Percentiles rank a stretch among this genome's conserved stretches.
These are phyloP conservation scores for Calameuta idolon DNA, from an alignment of 2,888 invertebrate species.

Conservation along the genomic window DNA sequence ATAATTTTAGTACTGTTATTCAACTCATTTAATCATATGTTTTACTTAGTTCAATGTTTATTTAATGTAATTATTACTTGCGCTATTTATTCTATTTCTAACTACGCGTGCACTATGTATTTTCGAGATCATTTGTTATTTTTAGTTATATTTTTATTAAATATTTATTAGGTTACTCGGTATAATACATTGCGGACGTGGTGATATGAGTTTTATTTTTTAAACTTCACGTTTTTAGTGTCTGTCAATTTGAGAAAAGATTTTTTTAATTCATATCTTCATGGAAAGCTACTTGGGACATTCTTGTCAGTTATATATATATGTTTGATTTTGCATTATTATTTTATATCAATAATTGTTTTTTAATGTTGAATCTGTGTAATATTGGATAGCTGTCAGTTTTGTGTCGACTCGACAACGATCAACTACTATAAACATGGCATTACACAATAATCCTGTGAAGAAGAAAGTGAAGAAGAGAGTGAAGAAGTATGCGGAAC, in stretches of 20 bases:
- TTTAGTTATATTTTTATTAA: background rate
- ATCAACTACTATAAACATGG: conserved; percentile 44
- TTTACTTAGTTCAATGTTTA: background rate
- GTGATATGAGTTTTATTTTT: background rate
- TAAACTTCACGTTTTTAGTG: background rate
- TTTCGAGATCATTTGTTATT: background rate
- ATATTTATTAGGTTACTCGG: background rate
- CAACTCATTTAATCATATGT: background rate
- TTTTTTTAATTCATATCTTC: no score
- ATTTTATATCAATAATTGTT: background rate
- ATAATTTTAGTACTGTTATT: background rate
- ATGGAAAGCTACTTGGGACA: no score
- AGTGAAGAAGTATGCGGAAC: conserved; percentile 74
- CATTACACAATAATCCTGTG: conserved; percentile 56
- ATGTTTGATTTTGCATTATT: background rate
- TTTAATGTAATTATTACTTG: background rate
- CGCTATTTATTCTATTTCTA: background rate
- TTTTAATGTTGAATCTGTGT: background rate
- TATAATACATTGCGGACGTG: background rate
- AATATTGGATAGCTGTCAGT: conserved; percentile 26
- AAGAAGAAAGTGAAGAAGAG: conserved; percentile 69
- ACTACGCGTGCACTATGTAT: background rate
- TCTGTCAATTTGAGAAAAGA: background rate
- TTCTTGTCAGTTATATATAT: no score
- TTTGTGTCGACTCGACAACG: conserved; percentile 40